These are phyloP conservation scores for Aricia agestis DNA, from an alignment of 1,140 invertebrate genomes.

Conservation along the genomic window DNA sequence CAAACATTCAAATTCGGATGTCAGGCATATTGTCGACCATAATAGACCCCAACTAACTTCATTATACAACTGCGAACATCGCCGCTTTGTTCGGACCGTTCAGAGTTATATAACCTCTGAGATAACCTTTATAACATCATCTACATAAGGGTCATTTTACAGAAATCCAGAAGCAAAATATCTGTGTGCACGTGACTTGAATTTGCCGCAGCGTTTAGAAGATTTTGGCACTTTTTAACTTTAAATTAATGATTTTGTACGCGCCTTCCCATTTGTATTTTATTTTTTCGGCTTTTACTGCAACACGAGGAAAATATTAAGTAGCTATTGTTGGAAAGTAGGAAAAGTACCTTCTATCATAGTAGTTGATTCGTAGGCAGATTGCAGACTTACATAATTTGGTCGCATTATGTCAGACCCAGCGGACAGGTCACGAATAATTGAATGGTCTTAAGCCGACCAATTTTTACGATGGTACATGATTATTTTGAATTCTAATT, in stretches of 20 bases:
- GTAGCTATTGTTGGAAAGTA: too few species aligned
- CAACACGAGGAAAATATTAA: neutral
- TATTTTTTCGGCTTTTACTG: neutral
- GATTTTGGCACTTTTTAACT: neutral
- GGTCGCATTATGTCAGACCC: too few species aligned
- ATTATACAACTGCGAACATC: constrained; percentile 22
- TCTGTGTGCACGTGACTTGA: neutral
- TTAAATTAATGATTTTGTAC: constrained; percentile 5
- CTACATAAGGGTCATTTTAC: neutral
- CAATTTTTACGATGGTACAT: too few species aligned
- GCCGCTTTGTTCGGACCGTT: constrained; percentile 18
- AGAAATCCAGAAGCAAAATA: neutral
- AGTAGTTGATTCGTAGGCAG: too few species aligned
- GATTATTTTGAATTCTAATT: too few species aligned
- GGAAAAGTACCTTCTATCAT: too few species aligned
- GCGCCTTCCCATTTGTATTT: neutral
- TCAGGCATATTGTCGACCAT: constrained; percentile 1
- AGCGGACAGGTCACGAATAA: too few species aligned
- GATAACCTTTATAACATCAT: neutral
- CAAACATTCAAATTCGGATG: constrained; percentile 1
- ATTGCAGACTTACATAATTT: too few species aligned
- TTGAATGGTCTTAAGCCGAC: too few species aligned
- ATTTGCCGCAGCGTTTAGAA: constrained; percentile 3
- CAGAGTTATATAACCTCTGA: neutral
- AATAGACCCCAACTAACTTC: constrained; percentile 19